These are phyloP conservation scores for Chaitophorus viminalis DNA, from an alignment of 2,888 invertebrate genomes.

Conservation along the genomic window DNA sequence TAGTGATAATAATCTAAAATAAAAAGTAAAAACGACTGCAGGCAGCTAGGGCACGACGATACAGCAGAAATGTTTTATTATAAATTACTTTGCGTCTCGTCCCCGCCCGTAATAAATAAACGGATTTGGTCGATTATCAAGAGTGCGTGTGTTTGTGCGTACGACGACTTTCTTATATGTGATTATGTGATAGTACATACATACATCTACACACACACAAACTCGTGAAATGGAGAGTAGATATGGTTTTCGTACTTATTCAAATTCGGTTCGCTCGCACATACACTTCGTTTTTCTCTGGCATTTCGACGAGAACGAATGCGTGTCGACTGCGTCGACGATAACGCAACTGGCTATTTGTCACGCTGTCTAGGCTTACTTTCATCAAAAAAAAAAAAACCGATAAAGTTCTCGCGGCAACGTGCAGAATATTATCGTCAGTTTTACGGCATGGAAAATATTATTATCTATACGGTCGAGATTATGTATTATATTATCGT, in stretches of 20 bases:
- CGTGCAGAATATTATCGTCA: neutral
- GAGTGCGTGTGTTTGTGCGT: neutral
- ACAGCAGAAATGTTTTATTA: neutral
- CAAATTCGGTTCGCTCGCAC: slow-evolving; percentile 13
- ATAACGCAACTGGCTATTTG: slow-evolving; percentile 36
- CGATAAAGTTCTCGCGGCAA: neutral
- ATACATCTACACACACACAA: neutral
- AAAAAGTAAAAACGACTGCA: too few relatives aligned
- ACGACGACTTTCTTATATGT: neutral
- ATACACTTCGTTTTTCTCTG: neutral
- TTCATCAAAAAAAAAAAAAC: neutral
- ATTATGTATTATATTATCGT: neutral
- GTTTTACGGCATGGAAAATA: neutral
- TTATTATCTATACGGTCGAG: neutral
- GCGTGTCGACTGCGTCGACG: slow-evolving; percentile 4
- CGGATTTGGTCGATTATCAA: slow-evolving; percentile 43
- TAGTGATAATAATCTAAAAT: too few relatives aligned
- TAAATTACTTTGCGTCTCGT: neutral
- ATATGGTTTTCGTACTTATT: slow-evolving; percentile 15
- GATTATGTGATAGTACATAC: too few relatives aligned
- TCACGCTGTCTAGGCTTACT: neutral
- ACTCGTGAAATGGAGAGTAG: neutral
- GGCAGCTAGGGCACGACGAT: too few relatives aligned
- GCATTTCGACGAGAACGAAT: neutral
- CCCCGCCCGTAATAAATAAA: slow-evolving; percentile 17